A percentile compares a stretch with the other conserved stretches of the same genome.
Conservation (phyloP, 2,113 vertebrate genomes). For the Hippocampus zosterae region DNA sequence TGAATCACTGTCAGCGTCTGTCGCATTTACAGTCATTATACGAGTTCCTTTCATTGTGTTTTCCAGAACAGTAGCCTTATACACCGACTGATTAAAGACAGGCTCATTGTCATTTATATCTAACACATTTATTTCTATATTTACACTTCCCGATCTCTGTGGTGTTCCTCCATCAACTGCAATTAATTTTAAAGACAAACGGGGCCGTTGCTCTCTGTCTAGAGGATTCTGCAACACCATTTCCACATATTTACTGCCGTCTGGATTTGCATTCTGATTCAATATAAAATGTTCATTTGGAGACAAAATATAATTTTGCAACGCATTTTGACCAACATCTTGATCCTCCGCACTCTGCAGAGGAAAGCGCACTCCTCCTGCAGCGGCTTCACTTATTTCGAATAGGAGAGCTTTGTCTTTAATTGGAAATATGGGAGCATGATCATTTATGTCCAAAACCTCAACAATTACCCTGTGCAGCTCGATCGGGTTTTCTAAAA, state of each 20-base stretch:
- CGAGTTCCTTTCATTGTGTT: slow-evolving; percentile 53
- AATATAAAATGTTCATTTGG: slow-evolving; percentile 62
- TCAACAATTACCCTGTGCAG: slow-evolving; percentile 41
- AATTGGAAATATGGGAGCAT: slow-evolving; percentile 32
- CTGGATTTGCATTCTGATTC: slow-evolving; percentile 53
- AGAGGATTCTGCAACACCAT: slow-evolving; percentile 62
- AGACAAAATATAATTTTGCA: slow-evolving; percentile 64
- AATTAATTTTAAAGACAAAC: slow-evolving; percentile 55
- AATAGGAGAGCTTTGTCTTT: slow-evolving; percentile 16
- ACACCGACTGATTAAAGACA: slow-evolving; percentile 44
- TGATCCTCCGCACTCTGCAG: slow-evolving; percentile 57
- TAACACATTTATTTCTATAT: slow-evolving; percentile 62
- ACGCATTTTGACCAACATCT: slow-evolving; percentile 64
- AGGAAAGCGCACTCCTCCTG: slow-evolving; percentile 19
- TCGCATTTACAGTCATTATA: slow-evolving; percentile 51
- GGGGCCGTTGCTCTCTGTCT: slow-evolving; percentile 57
- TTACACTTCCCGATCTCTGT: slow-evolving; percentile 56
- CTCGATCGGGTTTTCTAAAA: slow-evolving; percentile 62
- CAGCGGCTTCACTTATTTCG: slow-evolving; percentile 54
- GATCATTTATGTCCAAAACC: slow-evolving; percentile 58
- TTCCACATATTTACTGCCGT: slow-evolving; percentile 59
- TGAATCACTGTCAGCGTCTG: slow-evolving; percentile 32
- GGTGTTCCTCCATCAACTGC: slow-evolving; percentile 72
- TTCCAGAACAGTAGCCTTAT: slow-evolving; percentile 65
- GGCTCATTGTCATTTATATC: slow-evolving; percentile 53